phyloP scores from a whole-genome alignment of 2,888 invertebrate species.

The Erebia ligea region DNA sequence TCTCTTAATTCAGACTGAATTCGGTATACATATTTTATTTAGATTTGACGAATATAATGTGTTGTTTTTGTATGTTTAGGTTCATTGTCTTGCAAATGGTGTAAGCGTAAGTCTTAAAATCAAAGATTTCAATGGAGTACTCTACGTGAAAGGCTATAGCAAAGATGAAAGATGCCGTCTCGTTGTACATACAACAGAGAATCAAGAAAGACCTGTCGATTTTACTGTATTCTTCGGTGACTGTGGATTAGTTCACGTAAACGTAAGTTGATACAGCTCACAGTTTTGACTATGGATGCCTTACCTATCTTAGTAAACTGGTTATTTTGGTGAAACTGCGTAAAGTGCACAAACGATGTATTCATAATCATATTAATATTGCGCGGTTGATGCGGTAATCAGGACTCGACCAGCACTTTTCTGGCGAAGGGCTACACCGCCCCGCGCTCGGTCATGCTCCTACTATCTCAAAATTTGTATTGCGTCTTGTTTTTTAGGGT shows the following conservation, averaged over 20 bases:
- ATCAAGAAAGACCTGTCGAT: constrained; percentile 87
- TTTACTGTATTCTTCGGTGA: constrained; percentile 96
- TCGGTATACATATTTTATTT: not conserved
- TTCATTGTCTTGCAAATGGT: constrained; percentile 95
- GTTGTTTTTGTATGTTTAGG: constrained; percentile 62
- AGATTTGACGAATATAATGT: not conserved
- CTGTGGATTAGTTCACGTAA: constrained; percentile 95
- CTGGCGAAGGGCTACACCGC: not conserved
- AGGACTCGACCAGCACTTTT: not conserved
- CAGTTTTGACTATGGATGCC: not conserved
- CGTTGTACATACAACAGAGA: constrained; percentile 89
- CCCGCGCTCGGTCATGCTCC: not conserved
- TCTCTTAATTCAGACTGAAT: too few relatives aligned
- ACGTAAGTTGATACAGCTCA: constrained; percentile 82
- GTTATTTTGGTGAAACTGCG: not conserved
- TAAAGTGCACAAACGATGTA: not conserved
- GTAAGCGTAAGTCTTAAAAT: constrained; percentile 93
- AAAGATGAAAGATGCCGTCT: constrained; percentile 95
- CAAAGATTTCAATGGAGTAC: constrained; percentile 93
- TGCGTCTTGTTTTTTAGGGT: too few relatives aligned
- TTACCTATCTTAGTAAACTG: not conserved
- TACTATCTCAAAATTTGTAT: too few relatives aligned
- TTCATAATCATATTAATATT: too few relatives aligned
- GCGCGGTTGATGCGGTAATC: not conserved
- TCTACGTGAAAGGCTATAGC: constrained; percentile 97